These are phyloP conservation scores for Pogonophryne albipinna DNA, from an alignment of 2,797 vertebrate genomes.

Conservation along the genomic window DNA sequence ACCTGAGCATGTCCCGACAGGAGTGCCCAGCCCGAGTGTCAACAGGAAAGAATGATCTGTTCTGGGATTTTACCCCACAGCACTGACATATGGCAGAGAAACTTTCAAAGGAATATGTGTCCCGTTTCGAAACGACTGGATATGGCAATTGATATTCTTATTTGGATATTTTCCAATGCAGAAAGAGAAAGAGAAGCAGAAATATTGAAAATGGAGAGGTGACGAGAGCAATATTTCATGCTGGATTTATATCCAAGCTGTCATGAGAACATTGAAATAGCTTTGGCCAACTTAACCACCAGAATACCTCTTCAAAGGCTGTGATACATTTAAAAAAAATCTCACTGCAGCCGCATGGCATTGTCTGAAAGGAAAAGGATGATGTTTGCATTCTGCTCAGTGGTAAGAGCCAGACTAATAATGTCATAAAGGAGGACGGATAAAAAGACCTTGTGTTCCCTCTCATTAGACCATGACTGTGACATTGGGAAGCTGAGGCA, in stretches of 20 bases:
- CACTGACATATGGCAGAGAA: slow-evolving; percentile 19
- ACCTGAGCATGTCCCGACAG: slow-evolving; percentile 76
- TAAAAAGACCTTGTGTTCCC: slow-evolving; percentile 14
- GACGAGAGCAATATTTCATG: slow-evolving; percentile 11
- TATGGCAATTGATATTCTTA: slow-evolving; percentile 3
- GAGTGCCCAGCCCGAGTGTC: slow-evolving; percentile 70
- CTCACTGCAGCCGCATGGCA: not conserved
- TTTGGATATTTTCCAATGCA: slow-evolving; percentile 4
- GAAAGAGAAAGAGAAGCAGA: not conserved
- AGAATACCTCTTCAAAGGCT: slow-evolving; percentile 32
- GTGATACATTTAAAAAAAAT: slow-evolving; percentile 16
- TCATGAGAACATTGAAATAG: slow-evolving; percentile 15
- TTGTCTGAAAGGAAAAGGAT: slow-evolving; percentile 21
- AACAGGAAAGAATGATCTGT: slow-evolving; percentile 74
- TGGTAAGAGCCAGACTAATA: slow-evolving; percentile 13
- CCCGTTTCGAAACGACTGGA: slow-evolving; percentile 39
- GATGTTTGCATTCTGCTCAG: slow-evolving; percentile 13
- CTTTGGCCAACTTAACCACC: slow-evolving; percentile 13
- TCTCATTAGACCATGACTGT: not conserved
- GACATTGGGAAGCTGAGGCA: slow-evolving; percentile 5
- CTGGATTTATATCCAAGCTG: slow-evolving; percentile 21
- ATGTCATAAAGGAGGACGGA: not conserved
- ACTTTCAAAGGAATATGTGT: slow-evolving; percentile 36
- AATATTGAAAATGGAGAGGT: slow-evolving; percentile 1
- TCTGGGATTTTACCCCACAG: slow-evolving; percentile 70